Base-by-base conservation (phyloP, 2,888 invertebrate genomes). In the Gerosis bhagava region DNA sequence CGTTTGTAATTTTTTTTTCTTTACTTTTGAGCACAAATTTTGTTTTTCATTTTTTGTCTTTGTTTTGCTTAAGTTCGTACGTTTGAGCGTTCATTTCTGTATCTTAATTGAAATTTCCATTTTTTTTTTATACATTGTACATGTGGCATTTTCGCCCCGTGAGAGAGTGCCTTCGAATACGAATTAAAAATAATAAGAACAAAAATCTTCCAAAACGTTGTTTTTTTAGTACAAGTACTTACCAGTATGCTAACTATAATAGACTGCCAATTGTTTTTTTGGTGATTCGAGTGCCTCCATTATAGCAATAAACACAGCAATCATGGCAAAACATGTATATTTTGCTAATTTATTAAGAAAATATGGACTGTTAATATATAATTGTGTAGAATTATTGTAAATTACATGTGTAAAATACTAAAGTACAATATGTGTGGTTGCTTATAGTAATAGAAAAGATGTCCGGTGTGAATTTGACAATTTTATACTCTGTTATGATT, bases 321-420 rank as follows among this genome's bases (percentile, higher is more conserved):
- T n/a, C n/a, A n/a, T 76, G 76, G 72, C 72, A 67, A 67, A 65
- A n/a, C 48, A 60, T 59, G 64, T 63, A 66, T 62, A n/a, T 61
- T 63, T 65, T 65, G 69, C 70, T 66, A 67, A 40, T 40, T 37
- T 32, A 32, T 46, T 36, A 46, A 32, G 39, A 26, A 46, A 39
- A n/a, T 19, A 69, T 78, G 76, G 81, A 81, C 80, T 81, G 81
- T 80, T 70, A 72, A 35, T n/a, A 67, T 76, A 73, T 75, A 75
- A 66, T 75, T 59, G 65, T 70, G 71, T 76, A 76, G 72, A 73
- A 69, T 71, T 73, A 66, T 66, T 72, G 65, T 77, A 70, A 72
- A 74, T 70, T 77, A 72, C 75, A 67, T 66, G 63, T 79, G 74
- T 78, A 74, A 73, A 60, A 55, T 60, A 73, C 73, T 65, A 67